A percentile compares a stretch with the other conserved stretches of the same genome.
These are phyloP conservation scores for Ischnus inquisitorius DNA, from an alignment of 2,888 invertebrate species.

Conservation along the genomic window DNA sequence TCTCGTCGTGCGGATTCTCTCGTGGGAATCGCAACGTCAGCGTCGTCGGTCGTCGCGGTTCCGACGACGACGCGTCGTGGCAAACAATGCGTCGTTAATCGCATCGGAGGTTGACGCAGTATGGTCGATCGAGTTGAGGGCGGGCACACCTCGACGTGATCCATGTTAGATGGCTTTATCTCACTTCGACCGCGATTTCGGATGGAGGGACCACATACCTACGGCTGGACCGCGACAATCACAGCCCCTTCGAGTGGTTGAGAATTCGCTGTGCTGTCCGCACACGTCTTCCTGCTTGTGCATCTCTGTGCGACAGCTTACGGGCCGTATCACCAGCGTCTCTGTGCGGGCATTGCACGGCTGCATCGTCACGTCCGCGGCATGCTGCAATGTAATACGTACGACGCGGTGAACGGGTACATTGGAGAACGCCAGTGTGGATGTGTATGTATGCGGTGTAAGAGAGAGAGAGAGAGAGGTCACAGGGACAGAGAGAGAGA, in stretches of 20 bases:
- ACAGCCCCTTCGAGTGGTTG: conserved; percentile 31
- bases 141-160: conserved; percentile 32
- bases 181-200: conserved; percentile 43
- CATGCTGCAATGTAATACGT: conserved; percentile 57
- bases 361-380: conserved; percentile 54
- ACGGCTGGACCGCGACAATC: conserved; percentile 56
- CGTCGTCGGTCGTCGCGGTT: conserved; percentile 53
- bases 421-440: conserved; percentile 24
- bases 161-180: conserved; percentile 40
- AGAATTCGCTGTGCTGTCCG: conserved; percentile 20
- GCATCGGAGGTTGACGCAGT: conserved; percentile 62
- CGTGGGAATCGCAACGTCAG: conserved; percentile 64
- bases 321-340: background rate
- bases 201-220: conserved; percentile 27
- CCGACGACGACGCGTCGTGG: conserved; percentile 50
- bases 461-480: background rate
- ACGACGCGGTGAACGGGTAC: conserved; percentile 49
- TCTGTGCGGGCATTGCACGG: conserved; percentile 8
- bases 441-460: conserved; percentile 19
- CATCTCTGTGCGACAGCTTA: conserved; percentile 16
- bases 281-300: conserved; percentile 30
- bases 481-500: conserved; percentile 7
- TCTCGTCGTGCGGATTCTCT: conserved; percentile 26
- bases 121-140: conserved; percentile 32
- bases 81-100: conserved; percentile 76